Percentiles rank a stretch among this genome's conserved stretches.
These are phyloP conservation scores for Gobio occitaniae DNA, from an alignment of 2,797 vertebrate genomes.

Conservation along the genomic window DNA sequence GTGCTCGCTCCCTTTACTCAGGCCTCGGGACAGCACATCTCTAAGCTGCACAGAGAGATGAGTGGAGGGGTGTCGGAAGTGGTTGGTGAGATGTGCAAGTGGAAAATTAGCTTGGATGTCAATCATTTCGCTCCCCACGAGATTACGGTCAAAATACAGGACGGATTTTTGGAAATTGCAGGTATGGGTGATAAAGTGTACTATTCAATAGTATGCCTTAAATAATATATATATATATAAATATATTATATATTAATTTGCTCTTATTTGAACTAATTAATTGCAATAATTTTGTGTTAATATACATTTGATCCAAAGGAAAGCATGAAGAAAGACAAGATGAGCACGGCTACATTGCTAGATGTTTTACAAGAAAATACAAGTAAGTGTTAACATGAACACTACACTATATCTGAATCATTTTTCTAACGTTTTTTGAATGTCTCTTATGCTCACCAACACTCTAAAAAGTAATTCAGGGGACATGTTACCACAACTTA, in stretches of 20 bases:
- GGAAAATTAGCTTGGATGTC: slow-evolving; percentile 79
- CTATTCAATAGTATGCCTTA: not conserved
- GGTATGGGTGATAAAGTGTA: slow-evolving; percentile 66
- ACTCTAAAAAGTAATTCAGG: too few relatives aligned
- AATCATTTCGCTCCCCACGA: slow-evolving; percentile 77
- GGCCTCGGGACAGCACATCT: slow-evolving; percentile 51
- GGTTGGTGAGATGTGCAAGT: slow-evolving; percentile 65
- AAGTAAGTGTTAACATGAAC: slow-evolving; percentile 68
- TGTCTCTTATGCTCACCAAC: not conserved
- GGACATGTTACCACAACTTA: too few relatives aligned
- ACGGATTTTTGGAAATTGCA: slow-evolving; percentile 76
- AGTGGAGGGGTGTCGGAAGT: slow-evolving; percentile 58
- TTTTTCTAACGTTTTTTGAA: not conserved
- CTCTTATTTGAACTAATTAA: not conserved
- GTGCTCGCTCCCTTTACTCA: slow-evolving; percentile 67
- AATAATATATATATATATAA: not conserved
- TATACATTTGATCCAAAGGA: slow-evolving; percentile 70
- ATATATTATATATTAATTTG: too few relatives aligned
- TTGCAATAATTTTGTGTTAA: not conserved
- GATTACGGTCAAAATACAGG: slow-evolving; percentile 70
- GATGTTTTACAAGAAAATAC: slow-evolving; percentile 83
- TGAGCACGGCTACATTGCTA: slow-evolving; percentile 77
- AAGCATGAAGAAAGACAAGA: slow-evolving; percentile 78
- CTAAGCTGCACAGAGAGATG: slow-evolving; percentile 57
- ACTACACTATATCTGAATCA: not conserved